Base-by-base conservation (phyloP, 2,888 invertebrate species). In the Drosophila meridionalis region DNA sequence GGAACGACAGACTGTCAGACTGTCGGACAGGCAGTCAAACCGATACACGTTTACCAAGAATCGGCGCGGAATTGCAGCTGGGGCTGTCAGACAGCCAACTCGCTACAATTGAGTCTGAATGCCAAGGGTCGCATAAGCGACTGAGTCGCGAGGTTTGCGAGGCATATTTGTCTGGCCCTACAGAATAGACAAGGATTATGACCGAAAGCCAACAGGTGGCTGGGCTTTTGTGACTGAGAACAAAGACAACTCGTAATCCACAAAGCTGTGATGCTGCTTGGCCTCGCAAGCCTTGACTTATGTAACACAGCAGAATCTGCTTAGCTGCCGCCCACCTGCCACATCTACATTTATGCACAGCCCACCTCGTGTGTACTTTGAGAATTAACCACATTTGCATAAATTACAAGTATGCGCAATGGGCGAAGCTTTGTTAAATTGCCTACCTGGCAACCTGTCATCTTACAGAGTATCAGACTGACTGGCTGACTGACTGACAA, bases 311-410 rank as follows among this genome's bases (percentile, higher is more conserved):
- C 64, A 30, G 34, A 20, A 11, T 47, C 42, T 66, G 67, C 34
- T 12, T 14, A 14, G 6, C 28, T 42, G 7, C n/a, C 1, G 7
- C 42, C 14, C 14, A 14, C 40, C 42, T 7, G 9, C 9, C 34
- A 12, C n/a, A 11, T 5, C 8, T 5, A n/a, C 32, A 12, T 52
- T 6, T 20, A 28, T 6, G 12, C 3, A 12, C 12, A 47, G 4
- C 12, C 20, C 52, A 38, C 26, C 14, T 26, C 1, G 28, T 4
- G 8, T 43, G 32, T 66, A 56, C 71, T 61, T 58, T 72, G 58
- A 47, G 57, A 63, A 64, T 66, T 66, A 62, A 43, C 58, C 65
- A 64, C 66, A 89, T 83, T 89, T 84, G 68, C 89, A 89, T 89
- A 87, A 84, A 76, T 82, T 68, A 72, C 63, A 69, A 65, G 53